Conservation (phyloP, 2,797 vertebrate genomes). For the Thripadectes ignobilis region DNA sequence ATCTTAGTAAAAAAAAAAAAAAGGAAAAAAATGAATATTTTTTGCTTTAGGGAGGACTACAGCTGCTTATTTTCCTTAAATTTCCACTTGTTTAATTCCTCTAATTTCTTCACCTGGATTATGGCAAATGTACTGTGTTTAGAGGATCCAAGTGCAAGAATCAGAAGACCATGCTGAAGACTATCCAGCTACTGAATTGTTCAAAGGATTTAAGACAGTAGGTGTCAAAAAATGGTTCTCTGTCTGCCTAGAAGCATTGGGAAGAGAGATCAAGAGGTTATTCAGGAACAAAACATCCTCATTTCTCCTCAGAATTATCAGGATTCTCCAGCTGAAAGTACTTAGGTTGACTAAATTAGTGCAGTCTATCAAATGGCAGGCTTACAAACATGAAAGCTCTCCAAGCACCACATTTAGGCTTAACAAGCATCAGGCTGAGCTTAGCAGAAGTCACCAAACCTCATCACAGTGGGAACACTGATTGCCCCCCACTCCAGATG, state of each 20-base stretch:
- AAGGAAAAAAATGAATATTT: not conserved
- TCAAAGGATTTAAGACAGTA: not conserved
- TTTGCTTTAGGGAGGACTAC: not conserved
- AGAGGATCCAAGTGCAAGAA: not conserved
- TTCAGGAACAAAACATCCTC: not conserved
- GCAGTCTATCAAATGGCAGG: not conserved
- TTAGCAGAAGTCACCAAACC: not conserved
- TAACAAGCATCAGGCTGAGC: not conserved
- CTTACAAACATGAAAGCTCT: not conserved
- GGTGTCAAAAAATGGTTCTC: not conserved
- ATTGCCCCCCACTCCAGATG: not conserved
- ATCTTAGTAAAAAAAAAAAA: not conserved
- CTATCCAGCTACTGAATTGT: not conserved
- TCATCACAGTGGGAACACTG: not conserved
- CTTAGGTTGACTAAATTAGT: not conserved
- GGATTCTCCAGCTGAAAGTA: not conserved
- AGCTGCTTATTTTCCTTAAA: not conserved
- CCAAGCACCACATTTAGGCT: not conserved
- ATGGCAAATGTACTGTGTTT: not conserved
- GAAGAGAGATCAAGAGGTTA: not conserved
- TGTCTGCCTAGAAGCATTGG: not conserved
- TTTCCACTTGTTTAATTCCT: not conserved
- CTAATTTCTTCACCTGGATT: not conserved
- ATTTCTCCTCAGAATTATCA: not conserved
- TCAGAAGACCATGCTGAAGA: not conserved